Base-by-base conservation (phyloP, 2,888 invertebrate genomes). In the Eupithecia dodoneata region DNA sequence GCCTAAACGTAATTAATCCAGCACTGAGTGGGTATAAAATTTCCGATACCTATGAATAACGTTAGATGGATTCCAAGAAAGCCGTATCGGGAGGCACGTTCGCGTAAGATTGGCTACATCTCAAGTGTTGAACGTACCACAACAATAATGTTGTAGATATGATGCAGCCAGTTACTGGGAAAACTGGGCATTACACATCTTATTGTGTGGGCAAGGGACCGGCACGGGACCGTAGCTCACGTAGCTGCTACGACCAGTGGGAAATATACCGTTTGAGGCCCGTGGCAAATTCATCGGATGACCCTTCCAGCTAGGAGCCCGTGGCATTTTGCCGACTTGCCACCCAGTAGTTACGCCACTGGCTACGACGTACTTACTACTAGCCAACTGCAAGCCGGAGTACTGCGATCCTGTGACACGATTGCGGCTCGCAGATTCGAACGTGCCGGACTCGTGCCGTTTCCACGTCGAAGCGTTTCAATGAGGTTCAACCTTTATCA, bases 21-120 rank as follows among this genome's bases (percentile, higher is more conserved):
- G 72, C 55, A 76, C 76, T 3, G 73, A 41, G 82, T 82, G 83
- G 85, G 83, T 85, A 81, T 84, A 81, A 83, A 85, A 85, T 88
- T 89, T 90, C 89, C 84, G 84, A 81, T 87, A 87, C 86, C 84
- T 73, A 79, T 73, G 65, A 76, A 86, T 86, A 87, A 85, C 88
- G 87, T 85, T 88, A 87, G 89, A 89, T 87, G 88, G 86, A 88
- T 94, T 94, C 94, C 86, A 78, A 93, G 94, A 94, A 94, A 90
- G 84, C 92, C 90, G 90, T 91, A 93, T 92, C 85, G 90, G 93
- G 93, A 94, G 87, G 92, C 94, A 94, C 94, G 94, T 94, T 92
- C 94, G 90, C 86, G 85, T 86, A 87, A 88, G 90, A 92, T 93
- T 91, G 90, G 91, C 90, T 89, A 92, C 92, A 92, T 92, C 88